Evolutionary conservation across 2,888 invertebrate species (phyloP), one percentile per base, ranked within the genome.

Genomic region (Cosmia trapezina): DNA sequence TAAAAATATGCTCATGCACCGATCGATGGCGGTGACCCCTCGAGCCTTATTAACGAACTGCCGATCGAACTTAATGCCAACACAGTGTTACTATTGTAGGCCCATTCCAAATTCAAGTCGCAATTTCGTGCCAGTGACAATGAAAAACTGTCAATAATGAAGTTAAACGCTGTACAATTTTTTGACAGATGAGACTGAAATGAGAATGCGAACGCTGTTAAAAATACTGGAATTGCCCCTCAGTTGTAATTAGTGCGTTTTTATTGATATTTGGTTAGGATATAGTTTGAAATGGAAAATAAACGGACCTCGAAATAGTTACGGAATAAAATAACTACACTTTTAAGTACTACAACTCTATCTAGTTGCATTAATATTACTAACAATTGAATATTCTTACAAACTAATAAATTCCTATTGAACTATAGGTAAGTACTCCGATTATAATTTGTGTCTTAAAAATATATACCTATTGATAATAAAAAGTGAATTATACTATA

Each of bases 1-100:
- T 96, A 96, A 96, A 95, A 95, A 96, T 96, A 96, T 94, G 92
- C 91, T 82, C 84, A 69, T 73, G 85, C 81, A 70, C 19, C 88
- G 90, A 95, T 96, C 95, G 94, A 95, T 95, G 81, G 87, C 86
- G 89, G 83, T 90, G 91, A 91, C 91, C 91, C 91, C 86, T 89
- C 80, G 54, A 73, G 78, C 60, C 43, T 63, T 41, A 51, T 51
- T 45, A 56, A 70, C 41, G 65, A 59, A 70, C 54, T 57, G 54
- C 12, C 87, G 87, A 89, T 90, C 86, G 89, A 89, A 89, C 86
- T 78, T 67, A 59, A 71, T 70, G 62, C 61, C 70, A 67, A 74
- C 79, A 78, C 61, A 54, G 51, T 70, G 45, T 75, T 70, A 53
- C 33, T 54, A 41, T 54, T 66, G 17, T 22, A 51, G 56, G 28